Conservation (phyloP, 2,888 invertebrate species). For the Adela reaumurella region DNA sequence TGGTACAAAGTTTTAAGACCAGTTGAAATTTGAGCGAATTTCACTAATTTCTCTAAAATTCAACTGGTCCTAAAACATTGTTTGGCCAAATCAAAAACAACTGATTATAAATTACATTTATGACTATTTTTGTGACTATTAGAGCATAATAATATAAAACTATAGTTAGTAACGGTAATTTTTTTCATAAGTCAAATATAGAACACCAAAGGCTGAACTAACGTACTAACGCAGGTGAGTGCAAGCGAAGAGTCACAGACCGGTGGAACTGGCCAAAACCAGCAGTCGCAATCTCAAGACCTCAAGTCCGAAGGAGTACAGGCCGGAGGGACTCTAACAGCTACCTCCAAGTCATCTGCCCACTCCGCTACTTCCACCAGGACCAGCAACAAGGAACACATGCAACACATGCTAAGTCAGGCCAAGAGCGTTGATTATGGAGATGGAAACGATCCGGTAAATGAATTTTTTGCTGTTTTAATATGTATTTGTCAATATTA, state of each 20-base stretch:
- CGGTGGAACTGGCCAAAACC: slow-evolving; percentile 20
- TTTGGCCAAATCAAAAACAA: too few species aligned
- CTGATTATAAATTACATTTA: too few species aligned
- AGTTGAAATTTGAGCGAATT: too few species aligned
- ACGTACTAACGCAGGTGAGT: slow-evolving; percentile 17
- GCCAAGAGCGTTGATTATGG: slow-evolving; percentile 66
- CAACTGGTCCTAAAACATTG: too few species aligned
- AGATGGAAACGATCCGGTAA: slow-evolving; percentile 61
- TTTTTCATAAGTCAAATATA: too few species aligned
- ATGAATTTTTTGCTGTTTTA: neutral
- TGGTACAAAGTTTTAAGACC: too few species aligned
- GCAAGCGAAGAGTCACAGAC: slow-evolving; percentile 40
- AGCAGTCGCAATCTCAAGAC: slow-evolving; percentile 37
- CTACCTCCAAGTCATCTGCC: slow-evolving; percentile 50
- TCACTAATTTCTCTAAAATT: too few species aligned
- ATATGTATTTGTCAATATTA: too few species aligned
- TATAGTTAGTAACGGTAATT: too few species aligned
- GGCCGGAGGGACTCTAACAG: slow-evolving; percentile 69
- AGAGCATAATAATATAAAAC: too few species aligned
- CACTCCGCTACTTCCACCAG: slow-evolving; percentile 62
- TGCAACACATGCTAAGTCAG: slow-evolving; percentile 46
- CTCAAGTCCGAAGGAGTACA: slow-evolving; percentile 79
- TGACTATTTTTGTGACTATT: too few species aligned
- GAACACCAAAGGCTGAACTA: too few species aligned
- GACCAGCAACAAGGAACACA: slow-evolving; percentile 39